Conservation (phyloP, 2,888 invertebrate species). For the Acanthosepion pharaonis region DNA sequence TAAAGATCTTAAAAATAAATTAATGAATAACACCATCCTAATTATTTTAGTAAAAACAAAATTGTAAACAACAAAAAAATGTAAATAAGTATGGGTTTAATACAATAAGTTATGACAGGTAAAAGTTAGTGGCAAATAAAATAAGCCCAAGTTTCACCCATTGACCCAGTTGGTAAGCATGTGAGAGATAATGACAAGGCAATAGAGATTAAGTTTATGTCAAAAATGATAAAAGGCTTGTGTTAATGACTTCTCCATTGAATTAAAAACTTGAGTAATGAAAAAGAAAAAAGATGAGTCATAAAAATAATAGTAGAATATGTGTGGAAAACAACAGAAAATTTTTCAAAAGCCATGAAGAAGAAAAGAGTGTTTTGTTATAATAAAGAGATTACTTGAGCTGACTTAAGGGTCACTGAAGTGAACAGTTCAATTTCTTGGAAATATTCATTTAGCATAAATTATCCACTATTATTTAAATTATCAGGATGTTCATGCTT, state of each 20-base stretch:
- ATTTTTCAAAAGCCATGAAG: not conserved
- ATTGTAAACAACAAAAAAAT: not conserved
- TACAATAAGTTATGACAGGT: not conserved
- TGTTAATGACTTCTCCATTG: not conserved
- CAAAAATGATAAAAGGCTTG: not conserved
- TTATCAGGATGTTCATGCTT: no score
- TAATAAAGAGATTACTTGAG: no score
- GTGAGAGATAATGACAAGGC: not conserved
- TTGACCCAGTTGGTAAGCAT: not conserved
- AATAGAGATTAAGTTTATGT: slow-evolving; percentile 15
- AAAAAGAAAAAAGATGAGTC: not conserved
- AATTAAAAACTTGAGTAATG: not conserved
- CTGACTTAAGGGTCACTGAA: no score
- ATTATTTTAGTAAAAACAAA: not conserved
- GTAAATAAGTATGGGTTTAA: not conserved
- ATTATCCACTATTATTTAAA: no score
- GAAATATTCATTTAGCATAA: no score
- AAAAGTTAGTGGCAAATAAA: not conserved
- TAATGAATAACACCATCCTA: not conserved
- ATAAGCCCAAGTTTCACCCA: not conserved
- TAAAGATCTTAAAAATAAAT: not conserved
- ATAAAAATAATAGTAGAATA: not conserved
- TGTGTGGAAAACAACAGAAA: not conserved
- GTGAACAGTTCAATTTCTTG: no score
- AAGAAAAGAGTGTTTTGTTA: not conserved